These are phyloP conservation scores for Macrocentrus cingulum DNA, from an alignment of 1,140 invertebrate genomes.

Conservation along the genomic window DNA sequence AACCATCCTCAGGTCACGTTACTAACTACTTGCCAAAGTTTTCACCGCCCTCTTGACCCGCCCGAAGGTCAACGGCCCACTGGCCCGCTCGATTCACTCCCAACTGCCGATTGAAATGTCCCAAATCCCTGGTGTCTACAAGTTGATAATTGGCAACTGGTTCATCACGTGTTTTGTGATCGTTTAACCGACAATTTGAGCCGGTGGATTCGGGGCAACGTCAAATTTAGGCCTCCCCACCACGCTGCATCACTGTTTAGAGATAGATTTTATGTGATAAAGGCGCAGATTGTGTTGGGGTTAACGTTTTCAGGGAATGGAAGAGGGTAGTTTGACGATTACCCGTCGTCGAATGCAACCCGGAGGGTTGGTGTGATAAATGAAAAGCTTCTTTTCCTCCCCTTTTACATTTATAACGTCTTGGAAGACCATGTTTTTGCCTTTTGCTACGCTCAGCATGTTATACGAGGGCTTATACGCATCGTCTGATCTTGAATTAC, in stretches of 20 bases:
- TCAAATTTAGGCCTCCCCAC: too few species aligned
- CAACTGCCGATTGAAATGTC: neutral
- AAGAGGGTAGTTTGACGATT: neutral
- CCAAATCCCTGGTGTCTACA: neutral
- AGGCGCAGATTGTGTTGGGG: too few species aligned
- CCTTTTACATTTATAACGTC: neutral
- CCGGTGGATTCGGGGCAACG: too few species aligned
- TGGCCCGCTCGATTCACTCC: neutral
- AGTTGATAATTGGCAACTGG: too few species aligned
- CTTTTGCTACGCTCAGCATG: neutral
- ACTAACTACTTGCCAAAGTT: neutral
- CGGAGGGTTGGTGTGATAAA: neutral
- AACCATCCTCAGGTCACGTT: slow-evolving; percentile 25
- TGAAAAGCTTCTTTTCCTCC: neutral
- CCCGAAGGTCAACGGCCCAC: slow-evolving; percentile 40
- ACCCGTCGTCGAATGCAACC: neutral
- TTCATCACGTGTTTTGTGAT: too few species aligned
- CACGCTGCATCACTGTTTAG: too few species aligned
- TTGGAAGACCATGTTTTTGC: neutral
- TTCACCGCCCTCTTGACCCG: slow-evolving; percentile 3
- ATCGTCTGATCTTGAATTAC: neutral
- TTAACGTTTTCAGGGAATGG: too few species aligned
- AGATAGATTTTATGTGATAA: neutral
- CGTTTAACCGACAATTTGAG: too few species aligned
- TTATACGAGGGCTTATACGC: neutral